These are phyloP conservation scores for Hycleus phaleratus DNA, from an alignment of 1,140 invertebrate species.

Conservation along the genomic window DNA sequence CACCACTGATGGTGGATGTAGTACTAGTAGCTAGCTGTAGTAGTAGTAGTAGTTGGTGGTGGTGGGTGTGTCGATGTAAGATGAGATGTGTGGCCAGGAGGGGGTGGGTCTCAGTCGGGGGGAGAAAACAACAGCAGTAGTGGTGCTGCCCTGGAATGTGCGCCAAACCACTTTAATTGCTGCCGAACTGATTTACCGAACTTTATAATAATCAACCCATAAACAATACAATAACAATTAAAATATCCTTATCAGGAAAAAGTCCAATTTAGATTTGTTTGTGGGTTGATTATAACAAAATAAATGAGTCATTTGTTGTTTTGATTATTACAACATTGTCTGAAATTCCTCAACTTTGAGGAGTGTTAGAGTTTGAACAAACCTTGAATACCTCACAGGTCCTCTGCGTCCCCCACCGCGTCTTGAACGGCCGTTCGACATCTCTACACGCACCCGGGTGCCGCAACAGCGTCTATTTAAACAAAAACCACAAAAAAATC, in stretches of 20 bases:
- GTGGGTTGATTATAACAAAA: neutral
- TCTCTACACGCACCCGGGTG: conserved; percentile 74
- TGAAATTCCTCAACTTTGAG: neutral
- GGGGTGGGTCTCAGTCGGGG: conserved; percentile 35
- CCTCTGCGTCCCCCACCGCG: conserved; percentile 52
- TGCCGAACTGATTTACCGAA: conserved; percentile 1
- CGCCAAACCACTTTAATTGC: conserved; percentile 38
- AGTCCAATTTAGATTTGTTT: conserved; percentile 1
- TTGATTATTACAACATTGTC: neutral
- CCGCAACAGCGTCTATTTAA: conserved; percentile 66
- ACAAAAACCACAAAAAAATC: neutral
- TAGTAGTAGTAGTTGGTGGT: conserved; percentile 14
- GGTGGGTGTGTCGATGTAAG: conserved; percentile 33
- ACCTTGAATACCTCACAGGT: conserved; percentile 48
- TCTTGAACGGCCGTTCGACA: conserved; percentile 77
- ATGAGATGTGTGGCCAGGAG: conserved; percentile 38
- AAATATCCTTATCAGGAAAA: neutral
- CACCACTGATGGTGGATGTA: conserved; percentile 26
- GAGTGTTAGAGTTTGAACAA: conserved; percentile 24
- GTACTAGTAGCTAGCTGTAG: conserved; percentile 24
- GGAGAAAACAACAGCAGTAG: conserved; percentile 37
- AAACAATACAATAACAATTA: no score
- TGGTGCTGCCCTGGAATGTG: conserved; percentile 39
- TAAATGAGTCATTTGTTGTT: neutral
- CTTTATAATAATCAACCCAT: no score